Percentiles rank a stretch among this genome's conserved stretches.
Conservation (phyloP, 2,113 vertebrate genomes). For the Strix uralensis region DNA sequence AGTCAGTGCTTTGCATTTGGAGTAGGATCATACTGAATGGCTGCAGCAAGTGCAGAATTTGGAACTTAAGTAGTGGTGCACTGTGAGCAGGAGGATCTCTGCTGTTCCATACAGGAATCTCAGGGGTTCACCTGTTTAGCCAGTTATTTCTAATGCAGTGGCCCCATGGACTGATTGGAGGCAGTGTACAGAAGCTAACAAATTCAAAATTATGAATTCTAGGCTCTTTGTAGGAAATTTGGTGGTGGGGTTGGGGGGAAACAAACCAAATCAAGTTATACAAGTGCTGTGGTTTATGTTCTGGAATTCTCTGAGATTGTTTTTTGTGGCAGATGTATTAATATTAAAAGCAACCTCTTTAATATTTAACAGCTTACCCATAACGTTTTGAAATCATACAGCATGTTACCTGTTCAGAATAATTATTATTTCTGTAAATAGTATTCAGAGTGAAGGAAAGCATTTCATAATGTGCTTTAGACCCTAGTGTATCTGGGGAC, state of each 20-base stretch:
- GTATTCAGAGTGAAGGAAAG: neutral
- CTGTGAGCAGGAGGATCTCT: neutral
- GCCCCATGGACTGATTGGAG: neutral
- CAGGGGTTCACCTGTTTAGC: neutral
- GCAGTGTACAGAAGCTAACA: neutral
- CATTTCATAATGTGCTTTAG: neutral
- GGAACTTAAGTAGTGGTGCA: neutral
- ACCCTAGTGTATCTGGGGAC: neutral
- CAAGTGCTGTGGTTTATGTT: neutral
- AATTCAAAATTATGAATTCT: neutral
- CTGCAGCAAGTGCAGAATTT: constrained; percentile 4
- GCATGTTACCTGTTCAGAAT: constrained; percentile 4
- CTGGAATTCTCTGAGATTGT: neutral
- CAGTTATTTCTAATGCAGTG: neutral
- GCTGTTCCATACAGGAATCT: neutral
- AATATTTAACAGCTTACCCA: neutral
- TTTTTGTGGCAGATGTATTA: neutral
- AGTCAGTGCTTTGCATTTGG: neutral
- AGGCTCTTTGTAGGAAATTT: neutral
- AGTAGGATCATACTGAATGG: neutral
- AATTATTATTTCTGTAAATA: constrained; percentile 10
- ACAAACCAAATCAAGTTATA: neutral
- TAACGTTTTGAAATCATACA: neutral
- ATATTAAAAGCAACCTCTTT: neutral
- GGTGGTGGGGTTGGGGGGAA: neutral